Evolutionary conservation across 2,888 invertebrate species (phyloP), one percentile per base, ranked within the genome.

Genomic region (Meteorus cinctellus): DNA sequence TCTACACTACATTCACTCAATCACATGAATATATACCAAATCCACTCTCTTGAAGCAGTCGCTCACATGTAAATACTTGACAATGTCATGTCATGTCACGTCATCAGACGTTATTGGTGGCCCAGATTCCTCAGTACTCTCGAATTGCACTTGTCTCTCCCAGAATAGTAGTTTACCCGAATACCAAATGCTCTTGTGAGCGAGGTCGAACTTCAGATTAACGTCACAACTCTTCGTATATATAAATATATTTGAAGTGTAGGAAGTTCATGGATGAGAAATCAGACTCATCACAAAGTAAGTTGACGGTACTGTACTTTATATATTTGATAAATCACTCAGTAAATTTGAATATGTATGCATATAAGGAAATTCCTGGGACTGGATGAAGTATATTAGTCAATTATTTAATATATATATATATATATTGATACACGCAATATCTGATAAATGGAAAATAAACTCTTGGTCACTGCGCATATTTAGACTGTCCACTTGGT

Each of bases 91-190:
- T 34, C 63, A 63, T 34, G 63, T 63, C 63, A 63, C n/a, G 63
- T 63, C 63, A 63, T 63, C 31, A 63, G 29, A 63, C 63, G 34
- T 34, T 48, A 48, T 48, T 63, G 16, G 63, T 63, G 63, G 34
- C 63, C 63, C 63, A 63, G 63, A 63, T 63, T 63, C 63, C 63
- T 27, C 60, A 29, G 60, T 29, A 34, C 63, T 63, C 63, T 63
- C 63, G 31, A 31, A 31, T 34, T 63, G 63, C 34, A 63, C 34
- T 63, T 63, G 63, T 63, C 63, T 48, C 48, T 48, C 63, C 31
- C 5, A 34, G 14, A 63, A 63, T 63, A 63, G 63, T 63, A n/a
- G 48, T 48, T 16, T 48, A 63, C 34, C n/a, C 10, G 63, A 63
- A 63, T 63, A 63, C n/a, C 63, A 63, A 63, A 60, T 60, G 12